Evolutionary conservation across 1,140 invertebrate species (phyloP), one percentile per base, ranked within the genome.

Genomic region (Kradibia gibbosae): DNA sequence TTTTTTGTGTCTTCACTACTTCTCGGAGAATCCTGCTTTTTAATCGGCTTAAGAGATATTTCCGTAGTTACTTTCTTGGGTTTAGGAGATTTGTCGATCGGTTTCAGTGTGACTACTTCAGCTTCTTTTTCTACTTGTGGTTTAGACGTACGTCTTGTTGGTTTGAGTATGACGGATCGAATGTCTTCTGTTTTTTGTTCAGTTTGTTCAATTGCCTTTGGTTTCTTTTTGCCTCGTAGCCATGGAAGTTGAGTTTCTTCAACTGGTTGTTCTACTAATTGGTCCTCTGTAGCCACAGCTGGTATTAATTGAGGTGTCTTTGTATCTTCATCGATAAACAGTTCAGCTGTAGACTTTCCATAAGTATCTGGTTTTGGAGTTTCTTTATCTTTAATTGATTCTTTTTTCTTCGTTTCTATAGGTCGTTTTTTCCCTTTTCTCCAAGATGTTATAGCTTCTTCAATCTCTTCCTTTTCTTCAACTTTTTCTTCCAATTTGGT

Each of bases 221-320:
- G 53, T 28, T n/a, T n/a, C 50, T 84, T 84, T 71, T 83, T 84
- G 1, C 78, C 79, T 17, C 85, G 81, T 36, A 70, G 20, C 85
- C 55, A 82, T 15, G 77, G 83, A 0, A 85, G 65, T n/a, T 93
- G 92, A 36, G 92, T 90, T 57, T 95, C 90, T 82, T 91, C 84
- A 34, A 92, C 89, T 11, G 90, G 95, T 95, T 15, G 94, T 93
- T 88, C 94, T 92, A 10, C 45, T 17, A 48, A 7, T 17, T 48
- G 45, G 45, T 48, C 17, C 8, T n/a, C n/a, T n/a, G 13, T 0
- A 74, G 39, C n/a, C 55, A 20, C 48, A 75, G n/a, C 78, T n/a
- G 73, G 22, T 4, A 5, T 45, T 0, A 71, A 10, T 25, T 75
- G 15, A 10, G n/a, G 3, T 20, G 0, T 20, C 3, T 36, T 7